Conservation (phyloP, 2,797 vertebrate genomes). For the Taenioides sp. region DNA sequence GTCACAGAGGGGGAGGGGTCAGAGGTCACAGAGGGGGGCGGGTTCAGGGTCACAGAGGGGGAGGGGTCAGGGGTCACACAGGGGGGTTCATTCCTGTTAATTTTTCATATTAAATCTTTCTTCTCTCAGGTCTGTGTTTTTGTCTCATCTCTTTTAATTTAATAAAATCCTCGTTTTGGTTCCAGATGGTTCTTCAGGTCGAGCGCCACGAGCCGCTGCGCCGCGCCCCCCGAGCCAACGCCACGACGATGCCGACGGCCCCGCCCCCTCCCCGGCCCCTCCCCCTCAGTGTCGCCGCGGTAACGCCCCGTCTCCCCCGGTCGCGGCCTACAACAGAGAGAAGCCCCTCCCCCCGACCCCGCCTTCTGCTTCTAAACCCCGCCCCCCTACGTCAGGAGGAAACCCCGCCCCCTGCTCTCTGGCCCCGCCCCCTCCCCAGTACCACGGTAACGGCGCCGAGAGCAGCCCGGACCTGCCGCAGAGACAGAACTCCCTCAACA, state of each 20-base stretch:
- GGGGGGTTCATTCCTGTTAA: no score
- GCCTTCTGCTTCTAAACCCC: constrained; percentile 75
- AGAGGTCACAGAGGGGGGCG: no score
- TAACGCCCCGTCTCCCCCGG: constrained; percentile 74
- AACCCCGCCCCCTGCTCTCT: constrained; percentile 59
- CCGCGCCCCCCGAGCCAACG: constrained; percentile 80
- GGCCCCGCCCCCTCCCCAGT: constrained; percentile 83
- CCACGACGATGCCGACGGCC: constrained; percentile 53
- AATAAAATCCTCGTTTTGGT: no score
- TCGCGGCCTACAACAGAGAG: constrained; percentile 82
- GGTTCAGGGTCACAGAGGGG: no score
- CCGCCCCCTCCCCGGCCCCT: constrained; percentile 62
- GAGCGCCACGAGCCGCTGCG: constrained; percentile 79
- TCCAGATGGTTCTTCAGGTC: constrained; percentile 76
- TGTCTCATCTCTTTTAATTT: no score
- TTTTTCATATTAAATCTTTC: no score
- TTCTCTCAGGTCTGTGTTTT: no score
- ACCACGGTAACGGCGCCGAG: constrained; percentile 83
- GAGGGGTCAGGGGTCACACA: no score
- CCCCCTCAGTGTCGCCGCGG: constrained; percentile 75
- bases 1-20: no score
- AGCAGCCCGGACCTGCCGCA: constrained; percentile 86
- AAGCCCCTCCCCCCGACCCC: constrained; percentile 83
- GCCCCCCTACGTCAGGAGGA: constrained; percentile 62
- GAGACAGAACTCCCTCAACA: constrained; percentile 91